phyloP scores from a whole-genome alignment of 2,888 invertebrate genomes.

The Agrypnus murinus region DNA sequence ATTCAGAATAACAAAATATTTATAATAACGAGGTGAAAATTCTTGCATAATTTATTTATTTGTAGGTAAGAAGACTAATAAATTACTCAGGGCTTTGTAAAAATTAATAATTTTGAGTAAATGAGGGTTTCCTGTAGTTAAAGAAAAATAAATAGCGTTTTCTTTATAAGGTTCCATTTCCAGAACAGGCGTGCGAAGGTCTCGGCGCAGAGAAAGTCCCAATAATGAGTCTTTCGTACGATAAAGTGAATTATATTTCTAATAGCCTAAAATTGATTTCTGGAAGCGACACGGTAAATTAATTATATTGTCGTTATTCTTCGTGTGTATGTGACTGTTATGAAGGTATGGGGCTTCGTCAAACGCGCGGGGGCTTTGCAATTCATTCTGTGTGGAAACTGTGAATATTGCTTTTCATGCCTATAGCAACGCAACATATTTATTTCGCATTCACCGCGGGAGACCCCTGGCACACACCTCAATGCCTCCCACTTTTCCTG shows the following conservation, averaged over 20 bases:
- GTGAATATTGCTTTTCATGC: slow-evolving; percentile 25
- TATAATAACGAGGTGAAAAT: too few relatives aligned
- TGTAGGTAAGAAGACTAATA: too few relatives aligned
- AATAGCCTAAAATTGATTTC: slow-evolving; percentile 48
- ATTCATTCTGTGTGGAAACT: slow-evolving; percentile 3
- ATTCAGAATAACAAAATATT: too few relatives aligned
- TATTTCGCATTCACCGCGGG: slow-evolving; percentile 19
- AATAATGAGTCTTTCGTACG: slow-evolving; percentile 50
- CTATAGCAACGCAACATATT: slow-evolving; percentile 23
- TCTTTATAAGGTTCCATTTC: slow-evolving; percentile 31
- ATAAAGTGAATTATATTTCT: slow-evolving; percentile 51
- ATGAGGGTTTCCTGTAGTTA: slow-evolving; percentile 19
- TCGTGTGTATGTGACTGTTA: slow-evolving; percentile 33
- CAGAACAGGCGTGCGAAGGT: slow-evolving; percentile 40
- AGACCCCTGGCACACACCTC: not conserved
- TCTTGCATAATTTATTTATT: too few relatives aligned
- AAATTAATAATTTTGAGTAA: too few relatives aligned
- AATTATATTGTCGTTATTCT: slow-evolving; percentile 43
- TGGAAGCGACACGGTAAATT: slow-evolving; percentile 48
- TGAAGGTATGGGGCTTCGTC: slow-evolving; percentile 24
- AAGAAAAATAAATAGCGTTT: slow-evolving; percentile 44
- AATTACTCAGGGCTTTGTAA: too few relatives aligned
- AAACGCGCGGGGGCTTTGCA: slow-evolving; percentile 15
- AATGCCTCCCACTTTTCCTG: not conserved
- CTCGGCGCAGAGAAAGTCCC: slow-evolving; percentile 41